Evolutionary conservation across 2,113 vertebrate species (phyloP).

Genomic region (Neotragus pygmaeus): DNA sequence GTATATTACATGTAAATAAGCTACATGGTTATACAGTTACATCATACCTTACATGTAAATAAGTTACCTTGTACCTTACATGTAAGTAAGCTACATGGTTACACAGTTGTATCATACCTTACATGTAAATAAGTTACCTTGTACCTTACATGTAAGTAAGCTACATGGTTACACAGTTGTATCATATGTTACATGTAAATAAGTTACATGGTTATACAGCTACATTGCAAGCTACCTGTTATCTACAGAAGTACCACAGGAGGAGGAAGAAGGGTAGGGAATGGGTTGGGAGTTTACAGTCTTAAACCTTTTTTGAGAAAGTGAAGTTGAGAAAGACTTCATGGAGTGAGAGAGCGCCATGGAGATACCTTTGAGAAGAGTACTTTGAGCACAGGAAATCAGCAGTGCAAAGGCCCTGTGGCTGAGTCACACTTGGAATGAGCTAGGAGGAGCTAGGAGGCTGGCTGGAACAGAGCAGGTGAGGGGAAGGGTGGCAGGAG

Average conservation of each 20-base stretch:
- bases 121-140: not conserved
- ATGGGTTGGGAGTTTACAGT: not conserved
- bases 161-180: not conserved
- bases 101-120: no score
- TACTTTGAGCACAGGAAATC: not conserved
- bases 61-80: no score
- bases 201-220: not conserved
- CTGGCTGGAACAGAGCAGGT: no score
- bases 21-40: not conserved
- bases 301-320: not conserved
- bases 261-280: not conserved
- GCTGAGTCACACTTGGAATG: not conserved
- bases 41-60: not conserved
- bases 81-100: not conserved
- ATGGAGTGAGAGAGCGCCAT: not conserved
- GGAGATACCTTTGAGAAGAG: not conserved
- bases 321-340: not conserved
- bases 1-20: not conserved
- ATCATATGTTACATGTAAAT: not conserved
- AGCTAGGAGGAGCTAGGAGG: not conserved
- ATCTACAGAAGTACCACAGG: fast-evolving
- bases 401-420: not conserved
- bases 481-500: no score
- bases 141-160: not conserved
- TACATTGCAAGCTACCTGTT: not conserved